phyloP scores from a whole-genome alignment of 2,888 invertebrate species.

The Spilosoma lubricipeda region DNA sequence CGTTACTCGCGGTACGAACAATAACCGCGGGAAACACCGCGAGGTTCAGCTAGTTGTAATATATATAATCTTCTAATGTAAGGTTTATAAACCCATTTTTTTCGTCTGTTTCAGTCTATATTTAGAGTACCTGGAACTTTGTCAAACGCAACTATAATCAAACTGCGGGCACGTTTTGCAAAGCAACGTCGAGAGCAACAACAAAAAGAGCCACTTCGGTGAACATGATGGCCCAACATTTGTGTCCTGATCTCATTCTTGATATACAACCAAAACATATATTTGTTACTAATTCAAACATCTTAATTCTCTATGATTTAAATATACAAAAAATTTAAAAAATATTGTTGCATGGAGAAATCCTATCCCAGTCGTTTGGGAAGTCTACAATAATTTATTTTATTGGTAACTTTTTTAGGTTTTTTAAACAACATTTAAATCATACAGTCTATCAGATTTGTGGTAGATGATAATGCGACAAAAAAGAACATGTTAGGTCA shows the following conservation, averaged over 20 bases:
- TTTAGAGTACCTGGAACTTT: slow-evolving; percentile 94
- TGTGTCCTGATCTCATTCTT: slow-evolving; percentile 72
- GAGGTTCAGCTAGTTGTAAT: no score
- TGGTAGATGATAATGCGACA: not conserved
- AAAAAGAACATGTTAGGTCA: not conserved
- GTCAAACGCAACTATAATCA: slow-evolving; percentile 88
- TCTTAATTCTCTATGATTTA: not conserved
- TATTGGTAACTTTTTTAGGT: not conserved
- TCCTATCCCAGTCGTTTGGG: not conserved
- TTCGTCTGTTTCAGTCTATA: slow-evolving; percentile 88
- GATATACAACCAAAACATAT: slow-evolving; percentile 56
- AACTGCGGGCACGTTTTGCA: slow-evolving; percentile 86
- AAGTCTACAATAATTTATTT: slow-evolving; percentile 12
- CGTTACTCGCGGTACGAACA: no score
- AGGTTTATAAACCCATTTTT: not conserved
- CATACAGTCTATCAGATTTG: not conserved
- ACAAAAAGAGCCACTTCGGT: slow-evolving; percentile 77
- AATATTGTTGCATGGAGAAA: not conserved
- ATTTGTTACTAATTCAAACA: slow-evolving; percentile 32
- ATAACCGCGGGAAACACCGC: no score
- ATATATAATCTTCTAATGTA: not conserved
- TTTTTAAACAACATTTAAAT: not conserved
- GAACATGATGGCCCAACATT: slow-evolving; percentile 49
- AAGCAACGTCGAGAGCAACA: slow-evolving; percentile 84
- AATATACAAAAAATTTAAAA: not conserved